Evolutionary conservation across 2,888 invertebrate genomes (phyloP), one percentile per base, ranked within the genome.

Genomic region (Hyposoter dolosus): DNA sequence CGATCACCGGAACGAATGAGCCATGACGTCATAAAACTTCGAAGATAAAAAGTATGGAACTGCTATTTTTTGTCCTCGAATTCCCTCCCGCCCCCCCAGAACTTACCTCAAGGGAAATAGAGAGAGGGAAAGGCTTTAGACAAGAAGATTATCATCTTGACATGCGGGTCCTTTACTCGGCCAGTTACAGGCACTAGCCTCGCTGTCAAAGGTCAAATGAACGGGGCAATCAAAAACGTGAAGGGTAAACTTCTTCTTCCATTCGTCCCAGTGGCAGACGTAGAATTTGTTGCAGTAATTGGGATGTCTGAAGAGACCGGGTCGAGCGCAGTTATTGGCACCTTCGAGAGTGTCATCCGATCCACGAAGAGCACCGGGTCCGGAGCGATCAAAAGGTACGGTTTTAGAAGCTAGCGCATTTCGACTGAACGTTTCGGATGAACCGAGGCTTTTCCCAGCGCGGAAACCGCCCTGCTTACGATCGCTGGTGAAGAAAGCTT

Each of bases 211-310:
- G 71, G 97, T 97, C 74, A 97, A 94, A 92, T 97, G 97, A 17
- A 97, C 95, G 0, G 97, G 97, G 90, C 97, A 97, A 91, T 97
- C 97, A 93, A 97, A 97, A 1, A 97, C 95, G 91, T 97, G 97
- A 9, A 97, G 95, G 1, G 97, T 97, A 92, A 96, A 97, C 89
- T 96, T 95, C 89, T 97, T 96, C 91, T 97, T 97, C 92, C 96
- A 96, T 87, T 96, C 96, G 92, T 97, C 97, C 97, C 97, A 97
- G 93, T 97, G 95, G 92, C 97, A 97, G 47, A 97, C 96, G 92
- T 97, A 97, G 95, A 97, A 97, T 92, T 97, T 97, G 93, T 97
- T 97, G 91, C 97, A 97, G 90, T 96, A 96, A 88, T 96, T 96
- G 0, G 97, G 97, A 92, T 97, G 97, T 79, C 95, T 89, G 90